A percentile compares a stretch with the other conserved stretches of the same genome.
Conservation (phyloP, 92 coral and sea anemone genomes). For the Umimayanthus chanpuru region DNA sequence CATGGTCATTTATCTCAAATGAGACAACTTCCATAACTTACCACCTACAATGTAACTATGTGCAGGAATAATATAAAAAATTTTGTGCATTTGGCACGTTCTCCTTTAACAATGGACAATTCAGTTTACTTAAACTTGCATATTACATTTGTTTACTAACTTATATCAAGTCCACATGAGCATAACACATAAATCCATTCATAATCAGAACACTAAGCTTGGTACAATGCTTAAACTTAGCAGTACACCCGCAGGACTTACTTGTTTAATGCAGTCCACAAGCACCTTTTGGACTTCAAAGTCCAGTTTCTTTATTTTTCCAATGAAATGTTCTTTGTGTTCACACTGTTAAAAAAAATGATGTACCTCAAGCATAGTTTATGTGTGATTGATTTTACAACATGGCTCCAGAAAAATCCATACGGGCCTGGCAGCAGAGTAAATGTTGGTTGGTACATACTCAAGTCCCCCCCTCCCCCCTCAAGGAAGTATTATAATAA, state of each 20-base stretch:
- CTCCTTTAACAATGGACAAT: too few relatives aligned
- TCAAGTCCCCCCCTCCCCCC: not conserved
- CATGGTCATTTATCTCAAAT: not conserved
- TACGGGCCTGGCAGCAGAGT: too few relatives aligned
- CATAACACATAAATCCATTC: too few relatives aligned
- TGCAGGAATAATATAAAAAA: too few relatives aligned
- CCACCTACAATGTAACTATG: not conserved
- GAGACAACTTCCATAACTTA: not conserved
- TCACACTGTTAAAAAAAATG: slow-evolving; percentile 68
- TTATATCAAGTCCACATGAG: too few relatives aligned
- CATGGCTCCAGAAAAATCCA: too few relatives aligned
- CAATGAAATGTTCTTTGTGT: slow-evolving; percentile 85
- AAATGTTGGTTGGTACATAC: too few relatives aligned
- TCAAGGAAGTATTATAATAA: too few relatives aligned
- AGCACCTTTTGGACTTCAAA: slow-evolving; percentile 78
- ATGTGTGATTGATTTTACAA: too few relatives aligned
- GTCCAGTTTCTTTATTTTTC: slow-evolving; percentile 80
- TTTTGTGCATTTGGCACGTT: too few relatives aligned
- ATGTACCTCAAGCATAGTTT: not conserved
- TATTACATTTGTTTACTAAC: too few relatives aligned
- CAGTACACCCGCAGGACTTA: slow-evolving; percentile 13
- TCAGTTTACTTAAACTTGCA: too few relatives aligned
- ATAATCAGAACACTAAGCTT: not conserved
- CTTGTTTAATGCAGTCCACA: slow-evolving; percentile 85
- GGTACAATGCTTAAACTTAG: not conserved